A percentile compares a stretch with the other conserved stretches of the same genome.
phyloP scores from a whole-genome alignment of 2,888 invertebrate genomes.

The Pemphredon lugubris region DNA sequence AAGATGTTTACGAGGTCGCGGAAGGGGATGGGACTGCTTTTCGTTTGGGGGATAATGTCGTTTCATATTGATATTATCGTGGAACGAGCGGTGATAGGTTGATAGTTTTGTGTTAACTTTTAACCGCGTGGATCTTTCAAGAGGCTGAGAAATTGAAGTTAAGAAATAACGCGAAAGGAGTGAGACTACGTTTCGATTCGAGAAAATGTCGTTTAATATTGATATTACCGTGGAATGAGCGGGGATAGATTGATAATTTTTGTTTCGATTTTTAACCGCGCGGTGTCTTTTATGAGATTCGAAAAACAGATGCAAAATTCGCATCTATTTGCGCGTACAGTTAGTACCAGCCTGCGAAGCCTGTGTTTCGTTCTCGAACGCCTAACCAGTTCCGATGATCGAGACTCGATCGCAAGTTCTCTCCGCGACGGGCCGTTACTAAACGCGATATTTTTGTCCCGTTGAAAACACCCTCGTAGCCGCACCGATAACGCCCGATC shows the following conservation, averaged over 20 bases:
- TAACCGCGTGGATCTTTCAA: background rate
- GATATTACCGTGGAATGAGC: no score
- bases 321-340: background rate
- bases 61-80: slow-evolving; percentile 13
- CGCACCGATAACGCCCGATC: slow-evolving; percentile 58
- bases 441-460: slow-evolving; percentile 39
- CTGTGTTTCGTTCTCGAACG: background rate
- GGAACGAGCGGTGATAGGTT: background rate
- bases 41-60: slow-evolving; percentile 18
- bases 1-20: slow-evolving; percentile 27
- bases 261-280: no score
- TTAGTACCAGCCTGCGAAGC: background rate
- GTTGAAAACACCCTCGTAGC: slow-evolving; percentile 53
- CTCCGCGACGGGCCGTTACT: slow-evolving; percentile 10
- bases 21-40: slow-evolving; percentile 1
- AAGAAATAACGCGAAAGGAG: no score
- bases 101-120: background rate
- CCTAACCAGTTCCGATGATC: slow-evolving; percentile 6
- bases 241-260: no score
- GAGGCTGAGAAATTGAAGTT: no score
- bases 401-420: slow-evolving; percentile 9
- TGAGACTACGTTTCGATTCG: no score
- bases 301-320: no score
- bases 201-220: no score
- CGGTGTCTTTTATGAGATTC: no score